A percentile compares a stretch with the other conserved stretches of the same genome.
These are phyloP conservation scores for Etia nguti DNA, from an alignment of 2,113 vertebrate species.

Conservation along the genomic window DNA sequence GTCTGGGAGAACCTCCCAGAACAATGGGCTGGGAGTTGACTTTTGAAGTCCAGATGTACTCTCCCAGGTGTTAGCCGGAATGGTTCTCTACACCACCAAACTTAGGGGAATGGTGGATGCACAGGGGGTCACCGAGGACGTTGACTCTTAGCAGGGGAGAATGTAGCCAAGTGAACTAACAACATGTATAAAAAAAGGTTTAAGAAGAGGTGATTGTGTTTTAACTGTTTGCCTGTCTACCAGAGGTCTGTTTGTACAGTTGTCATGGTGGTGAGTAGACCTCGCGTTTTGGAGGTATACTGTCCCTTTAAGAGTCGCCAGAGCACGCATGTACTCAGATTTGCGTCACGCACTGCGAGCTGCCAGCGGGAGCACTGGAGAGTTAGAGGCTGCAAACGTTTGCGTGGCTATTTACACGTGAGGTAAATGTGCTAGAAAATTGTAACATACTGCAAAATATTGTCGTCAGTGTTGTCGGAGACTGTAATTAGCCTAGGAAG, in stretches of 20 bases:
- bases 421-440: neutral
- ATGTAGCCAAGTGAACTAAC: neutral
- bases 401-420: neutral
- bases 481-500: accelerated
- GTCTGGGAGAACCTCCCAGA: neutral
- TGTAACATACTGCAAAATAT: accelerated
- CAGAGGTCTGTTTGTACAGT: neutral
- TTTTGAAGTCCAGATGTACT: neutral
- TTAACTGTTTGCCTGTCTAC: too few relatives aligned
- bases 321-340: neutral
- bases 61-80: neutral
- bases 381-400: neutral
- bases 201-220: neutral
- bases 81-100: neutral
- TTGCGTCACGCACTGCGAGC: accelerated
- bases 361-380: neutral
- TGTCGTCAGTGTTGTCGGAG: neutral
- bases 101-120: neutral
- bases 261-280: neutral
- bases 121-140: neutral
- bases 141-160: neutral
- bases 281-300: neutral
- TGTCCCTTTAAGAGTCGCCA: neutral
- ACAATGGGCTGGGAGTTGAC: neutral
- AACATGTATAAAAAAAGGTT: neutral